These are phyloP conservation scores for Orius insidiosus DNA, from an alignment of 1,140 invertebrate species.

Conservation along the genomic window DNA sequence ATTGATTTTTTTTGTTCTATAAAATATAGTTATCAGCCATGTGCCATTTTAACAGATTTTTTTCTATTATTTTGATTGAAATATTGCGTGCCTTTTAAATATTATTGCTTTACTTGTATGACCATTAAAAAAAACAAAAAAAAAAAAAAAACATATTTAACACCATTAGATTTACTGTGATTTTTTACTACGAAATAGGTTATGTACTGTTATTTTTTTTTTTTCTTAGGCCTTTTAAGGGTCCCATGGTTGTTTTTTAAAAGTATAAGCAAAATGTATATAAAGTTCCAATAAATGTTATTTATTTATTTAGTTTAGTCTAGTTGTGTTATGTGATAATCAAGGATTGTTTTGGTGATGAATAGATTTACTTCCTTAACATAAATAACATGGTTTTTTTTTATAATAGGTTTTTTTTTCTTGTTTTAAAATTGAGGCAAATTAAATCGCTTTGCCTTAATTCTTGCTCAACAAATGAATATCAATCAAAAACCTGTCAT, in stretches of 20 bases:
- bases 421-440: not conserved
- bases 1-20: no score
- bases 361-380: not conserved
- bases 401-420: constrained; percentile 7
- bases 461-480: constrained; percentile 7
- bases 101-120: no score
- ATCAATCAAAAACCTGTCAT: constrained; percentile 4
- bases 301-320: no score
- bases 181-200: no score
- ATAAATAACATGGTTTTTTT: constrained; percentile 7
- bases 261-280: constrained; percentile 1
- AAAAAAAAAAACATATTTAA: no score
- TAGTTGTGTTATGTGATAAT: constrained; percentile 1
- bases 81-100: no score
- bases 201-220: not conserved
- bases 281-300: not conserved
- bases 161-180: no score
- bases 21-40: no score
- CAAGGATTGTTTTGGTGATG: constrained; percentile 1
- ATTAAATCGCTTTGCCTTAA: constrained; percentile 4
- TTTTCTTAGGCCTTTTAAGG: not conserved
- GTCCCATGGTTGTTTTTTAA: constrained; percentile 1
- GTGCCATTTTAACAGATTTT: no score
- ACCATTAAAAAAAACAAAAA: no score
- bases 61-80: no score